Conservation (phyloP, 2,888 invertebrate genomes). For the Papilio elwesi region DNA sequence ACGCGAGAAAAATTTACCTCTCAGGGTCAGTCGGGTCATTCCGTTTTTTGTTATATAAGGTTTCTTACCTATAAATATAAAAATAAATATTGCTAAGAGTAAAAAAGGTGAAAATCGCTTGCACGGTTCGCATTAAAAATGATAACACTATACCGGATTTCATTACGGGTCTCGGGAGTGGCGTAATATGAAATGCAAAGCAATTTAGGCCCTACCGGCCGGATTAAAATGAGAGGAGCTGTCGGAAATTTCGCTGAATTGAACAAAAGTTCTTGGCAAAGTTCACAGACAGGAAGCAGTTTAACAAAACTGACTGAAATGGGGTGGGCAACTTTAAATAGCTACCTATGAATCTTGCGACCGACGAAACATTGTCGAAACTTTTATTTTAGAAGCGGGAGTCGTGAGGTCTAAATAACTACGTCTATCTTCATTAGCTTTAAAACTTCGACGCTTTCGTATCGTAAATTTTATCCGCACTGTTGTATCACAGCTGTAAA, state of each 20-base stretch:
- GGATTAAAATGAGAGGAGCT: slow-evolving; percentile 44
- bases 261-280: slow-evolving; percentile 32
- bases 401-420: not conserved
- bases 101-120: slow-evolving; percentile 30
- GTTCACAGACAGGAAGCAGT: slow-evolving; percentile 31
- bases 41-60: no score
- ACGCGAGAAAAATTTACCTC: no score
- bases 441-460: not conserved
- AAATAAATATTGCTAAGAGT: slow-evolving; percentile 22
- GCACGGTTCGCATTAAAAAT: slow-evolving; percentile 26
- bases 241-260: slow-evolving; percentile 36
- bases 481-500: not conserved
- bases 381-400: slow-evolving; percentile 21
- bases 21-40: no score
- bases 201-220: slow-evolving; percentile 46
- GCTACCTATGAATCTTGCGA: slow-evolving; percentile 24
- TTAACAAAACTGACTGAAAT: slow-evolving; percentile 36
- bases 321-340: slow-evolving; percentile 25
- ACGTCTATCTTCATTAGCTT: slow-evolving; percentile 12
- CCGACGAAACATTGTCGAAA: slow-evolving; percentile 21
- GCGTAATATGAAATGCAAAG: slow-evolving; percentile 51
- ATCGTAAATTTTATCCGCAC: not conserved
- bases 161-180: slow-evolving; percentile 44
- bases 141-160: slow-evolving; percentile 40
- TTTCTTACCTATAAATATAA: no score